Base-by-base conservation (phyloP, 2,113 vertebrate species). In the Platichthys flesus region DNA sequence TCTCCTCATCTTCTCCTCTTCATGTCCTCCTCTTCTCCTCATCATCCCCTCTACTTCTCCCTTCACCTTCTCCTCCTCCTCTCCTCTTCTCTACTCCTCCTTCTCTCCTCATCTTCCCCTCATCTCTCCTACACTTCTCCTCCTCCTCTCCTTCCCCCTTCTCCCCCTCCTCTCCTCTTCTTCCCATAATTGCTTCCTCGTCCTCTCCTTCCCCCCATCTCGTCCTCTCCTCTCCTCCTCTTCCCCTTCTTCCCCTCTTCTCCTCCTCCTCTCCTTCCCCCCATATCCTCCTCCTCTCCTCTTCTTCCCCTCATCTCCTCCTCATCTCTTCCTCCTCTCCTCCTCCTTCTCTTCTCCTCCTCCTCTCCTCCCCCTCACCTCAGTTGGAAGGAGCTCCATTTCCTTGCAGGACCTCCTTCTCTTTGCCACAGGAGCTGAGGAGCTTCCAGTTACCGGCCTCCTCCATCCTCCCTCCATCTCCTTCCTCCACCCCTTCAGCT, bases 351-450 rank as follows among this genome's bases (percentile, higher is more conserved):
- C 16, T 6, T 23, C 55, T 14, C 24, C 21, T 5, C 23, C 21
- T 15, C 12, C 21, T 21, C 6, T 3, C n/a, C 5, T 14, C 5
- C 3, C 14, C 55, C 3, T 4, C 57, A 31, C 8, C 8, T 86
- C 91, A 99, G 97, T 90, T 88, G 97, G 96, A 12, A 86, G 89
- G 67, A 95, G 95, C 91, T 88, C 90, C 45, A 85, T 95, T 78
- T 96, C 96, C 3, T 68, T 98, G 68, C 96, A 98, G 87, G 95
- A 97, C 68, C 91, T 98, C 90, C 93, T 98, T 35, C 18, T 62
- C 37, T 98, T 97, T 2, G 82, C 88, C 89, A 97, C 97, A n/a
- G 95, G 95, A 67, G 89, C 81, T 12, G 87, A 73, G 72, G 92
- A 86, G 21, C 84, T 96, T 71, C 96, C 96, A 3, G 90, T 94